Conservation (phyloP, 2,113 vertebrate genomes). For the Poecilia latipinna region DNA sequence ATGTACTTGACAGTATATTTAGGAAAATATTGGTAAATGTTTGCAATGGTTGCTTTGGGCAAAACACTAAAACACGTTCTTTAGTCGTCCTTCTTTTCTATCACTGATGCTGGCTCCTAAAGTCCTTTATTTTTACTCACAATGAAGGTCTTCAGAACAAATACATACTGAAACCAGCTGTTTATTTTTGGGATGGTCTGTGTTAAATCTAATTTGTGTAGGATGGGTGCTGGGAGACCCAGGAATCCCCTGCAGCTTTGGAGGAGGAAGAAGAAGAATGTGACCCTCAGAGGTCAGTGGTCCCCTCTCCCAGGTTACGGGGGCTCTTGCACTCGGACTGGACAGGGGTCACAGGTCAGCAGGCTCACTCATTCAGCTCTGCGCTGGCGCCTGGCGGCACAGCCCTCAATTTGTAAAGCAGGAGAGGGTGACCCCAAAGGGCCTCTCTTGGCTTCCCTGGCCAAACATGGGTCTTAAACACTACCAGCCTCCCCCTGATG, state of each 20-base stretch:
- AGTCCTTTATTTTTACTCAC: slow-evolving; percentile 38
- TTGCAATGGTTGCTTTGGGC: not conserved
- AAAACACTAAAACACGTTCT: not conserved
- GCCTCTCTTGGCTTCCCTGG: slow-evolving; percentile 82
- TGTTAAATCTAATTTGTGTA: slow-evolving; percentile 81
- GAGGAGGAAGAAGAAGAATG: slow-evolving; percentile 79
- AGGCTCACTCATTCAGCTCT: slow-evolving; percentile 78
- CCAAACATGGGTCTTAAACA: slow-evolving; percentile 84
- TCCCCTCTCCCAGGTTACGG: slow-evolving; percentile 75
- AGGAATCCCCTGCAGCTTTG: slow-evolving; percentile 78
- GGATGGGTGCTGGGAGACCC: slow-evolving; percentile 72
- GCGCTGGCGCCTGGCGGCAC: slow-evolving; percentile 85
- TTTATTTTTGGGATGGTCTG: slow-evolving; percentile 80
- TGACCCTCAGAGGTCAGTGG: slow-evolving; percentile 79
- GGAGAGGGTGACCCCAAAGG: slow-evolving; percentile 79
- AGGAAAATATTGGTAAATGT: not conserved
- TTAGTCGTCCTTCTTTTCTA: slow-evolving; percentile 6
- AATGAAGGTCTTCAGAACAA: slow-evolving; percentile 45
- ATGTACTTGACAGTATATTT: not conserved
- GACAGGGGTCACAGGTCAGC: slow-evolving; percentile 82
- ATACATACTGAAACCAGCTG: slow-evolving; percentile 68
- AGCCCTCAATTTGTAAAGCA: slow-evolving; percentile 85
- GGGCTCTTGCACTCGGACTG: slow-evolving; percentile 72
- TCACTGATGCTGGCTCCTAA: slow-evolving; percentile 14
- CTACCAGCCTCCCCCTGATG: slow-evolving; percentile 76